phyloP scores from a whole-genome alignment of 2,797 vertebrate species.

The Botia kubotai region DNA sequence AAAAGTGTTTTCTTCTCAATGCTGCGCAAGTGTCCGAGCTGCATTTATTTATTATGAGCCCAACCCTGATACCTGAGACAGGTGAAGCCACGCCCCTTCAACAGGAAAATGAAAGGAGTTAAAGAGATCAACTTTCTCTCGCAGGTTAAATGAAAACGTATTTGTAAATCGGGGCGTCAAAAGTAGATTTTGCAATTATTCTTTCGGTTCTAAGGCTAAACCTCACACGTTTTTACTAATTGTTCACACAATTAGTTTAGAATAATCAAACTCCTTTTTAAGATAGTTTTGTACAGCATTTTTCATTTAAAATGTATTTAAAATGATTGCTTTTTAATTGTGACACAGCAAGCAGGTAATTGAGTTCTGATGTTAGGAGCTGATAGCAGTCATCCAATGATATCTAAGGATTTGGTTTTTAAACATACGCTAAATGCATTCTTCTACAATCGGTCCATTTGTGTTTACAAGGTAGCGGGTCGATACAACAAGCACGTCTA shows the following conservation, averaged over 20 bases:
- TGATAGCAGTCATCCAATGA: too few relatives aligned
- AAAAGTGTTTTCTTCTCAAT: not conserved
- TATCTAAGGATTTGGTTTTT: too few relatives aligned
- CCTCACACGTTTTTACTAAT: not conserved
- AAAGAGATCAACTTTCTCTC: not conserved
- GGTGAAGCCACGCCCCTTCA: conserved; percentile 20
- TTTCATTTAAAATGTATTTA: not conserved
- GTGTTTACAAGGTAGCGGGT: too few relatives aligned
- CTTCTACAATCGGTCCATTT: too few relatives aligned
- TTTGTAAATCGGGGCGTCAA: not conserved
- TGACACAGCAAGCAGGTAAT: not conserved
- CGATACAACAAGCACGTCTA: too few relatives aligned
- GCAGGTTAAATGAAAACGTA: not conserved
- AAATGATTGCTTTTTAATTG: not conserved
- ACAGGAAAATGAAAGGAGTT: not conserved
- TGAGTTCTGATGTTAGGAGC: too few relatives aligned
- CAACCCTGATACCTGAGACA: conserved; percentile 29
- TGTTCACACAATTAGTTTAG: too few relatives aligned
- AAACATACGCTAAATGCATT: too few relatives aligned
- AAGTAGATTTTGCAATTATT: not conserved
- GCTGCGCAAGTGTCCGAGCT: not conserved
- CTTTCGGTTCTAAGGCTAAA: not conserved
- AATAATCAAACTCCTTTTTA: not conserved
- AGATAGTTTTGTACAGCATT: not conserved
- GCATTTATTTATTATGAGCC: conserved; percentile 37